Percentiles rank a stretch among this genome's conserved stretches.
Evolutionary conservation across 2,113 vertebrate genomes (phyloP).

Genomic region (Ploceus nigricollis): DNA sequence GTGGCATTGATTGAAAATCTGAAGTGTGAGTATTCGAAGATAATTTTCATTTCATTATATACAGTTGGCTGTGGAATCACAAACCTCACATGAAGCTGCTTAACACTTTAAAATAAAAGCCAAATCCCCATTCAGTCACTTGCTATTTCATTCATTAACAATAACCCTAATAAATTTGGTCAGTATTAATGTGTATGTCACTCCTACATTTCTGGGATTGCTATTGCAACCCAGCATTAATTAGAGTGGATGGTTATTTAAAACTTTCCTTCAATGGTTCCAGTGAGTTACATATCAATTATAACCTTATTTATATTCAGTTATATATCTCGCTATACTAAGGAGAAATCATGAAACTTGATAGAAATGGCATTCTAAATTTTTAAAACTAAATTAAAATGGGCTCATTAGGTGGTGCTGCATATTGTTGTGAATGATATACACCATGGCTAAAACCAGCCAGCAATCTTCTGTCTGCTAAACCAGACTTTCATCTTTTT

Average conservation of each 20-base stretch:
- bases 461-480: not conserved
- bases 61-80: not conserved
- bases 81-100: not conserved
- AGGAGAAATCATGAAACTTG: not conserved
- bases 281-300: conserved; percentile 31
- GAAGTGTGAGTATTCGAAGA: not conserved
- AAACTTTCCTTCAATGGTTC: conserved; percentile 4
- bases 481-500: not conserved
- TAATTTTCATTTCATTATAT: not conserved
- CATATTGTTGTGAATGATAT: not conserved
- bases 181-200: conserved; percentile 3
- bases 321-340: not conserved
- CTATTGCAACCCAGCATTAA: not conserved
- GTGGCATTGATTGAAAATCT: not conserved
- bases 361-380: not conserved
- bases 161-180: conserved; percentile 5
- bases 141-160: conserved; percentile 5
- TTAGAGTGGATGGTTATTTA: not conserved
- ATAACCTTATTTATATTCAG: conserved; percentile 1
- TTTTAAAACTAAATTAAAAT: conserved; percentile 13
- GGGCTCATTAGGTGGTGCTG: not conserved
- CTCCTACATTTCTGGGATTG: not conserved
- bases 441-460: not conserved
- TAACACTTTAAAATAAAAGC: conserved; percentile 6
- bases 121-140: not conserved